These are phyloP conservation scores for Himalopsyche tibetana DNA, from an alignment of 2,888 invertebrate genomes.

Conservation along the genomic window DNA sequence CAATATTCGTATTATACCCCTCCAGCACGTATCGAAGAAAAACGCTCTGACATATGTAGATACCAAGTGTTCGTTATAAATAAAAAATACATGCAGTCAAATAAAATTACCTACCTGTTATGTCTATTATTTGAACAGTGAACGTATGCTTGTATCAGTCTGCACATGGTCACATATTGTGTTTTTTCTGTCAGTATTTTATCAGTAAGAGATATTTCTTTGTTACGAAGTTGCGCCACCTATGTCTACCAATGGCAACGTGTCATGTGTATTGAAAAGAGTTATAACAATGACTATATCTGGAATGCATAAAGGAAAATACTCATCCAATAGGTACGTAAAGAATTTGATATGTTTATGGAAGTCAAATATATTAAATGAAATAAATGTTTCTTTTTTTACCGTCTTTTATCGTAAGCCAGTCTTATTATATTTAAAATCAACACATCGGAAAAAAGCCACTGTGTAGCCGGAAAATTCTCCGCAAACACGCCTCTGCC, in stretches of 20 bases:
- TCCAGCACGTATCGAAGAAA: too few relatives aligned
- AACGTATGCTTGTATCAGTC: conserved; percentile 6
- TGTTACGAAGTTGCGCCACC: conserved; percentile 7
- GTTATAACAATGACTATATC: not conserved
- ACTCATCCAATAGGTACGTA: not conserved
- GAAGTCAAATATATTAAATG: too few relatives aligned
- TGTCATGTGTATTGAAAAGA: conserved; percentile 2
- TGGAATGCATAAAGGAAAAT: not conserved
- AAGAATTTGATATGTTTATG: not conserved
- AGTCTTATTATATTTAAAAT: too few relatives aligned
- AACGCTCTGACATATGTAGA: too few relatives aligned
- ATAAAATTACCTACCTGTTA: conserved; percentile 27
- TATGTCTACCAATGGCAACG: not conserved
- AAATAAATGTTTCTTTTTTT: too few relatives aligned
- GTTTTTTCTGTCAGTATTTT: conserved; percentile 21
- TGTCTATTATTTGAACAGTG: conserved; percentile 14
- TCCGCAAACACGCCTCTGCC: too few relatives aligned
- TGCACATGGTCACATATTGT: conserved; percentile 20
- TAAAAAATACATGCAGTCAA: not conserved
- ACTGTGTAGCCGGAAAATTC: too few relatives aligned
- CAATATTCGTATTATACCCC: too few relatives aligned
- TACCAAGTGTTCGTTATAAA: too few relatives aligned
- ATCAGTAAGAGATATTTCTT: conserved; percentile 30
- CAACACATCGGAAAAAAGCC: too few relatives aligned
- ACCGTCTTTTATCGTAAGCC: too few relatives aligned